Base-by-base conservation (phyloP, 2,888 invertebrate species). In the Mayetiola destructor region DNA sequence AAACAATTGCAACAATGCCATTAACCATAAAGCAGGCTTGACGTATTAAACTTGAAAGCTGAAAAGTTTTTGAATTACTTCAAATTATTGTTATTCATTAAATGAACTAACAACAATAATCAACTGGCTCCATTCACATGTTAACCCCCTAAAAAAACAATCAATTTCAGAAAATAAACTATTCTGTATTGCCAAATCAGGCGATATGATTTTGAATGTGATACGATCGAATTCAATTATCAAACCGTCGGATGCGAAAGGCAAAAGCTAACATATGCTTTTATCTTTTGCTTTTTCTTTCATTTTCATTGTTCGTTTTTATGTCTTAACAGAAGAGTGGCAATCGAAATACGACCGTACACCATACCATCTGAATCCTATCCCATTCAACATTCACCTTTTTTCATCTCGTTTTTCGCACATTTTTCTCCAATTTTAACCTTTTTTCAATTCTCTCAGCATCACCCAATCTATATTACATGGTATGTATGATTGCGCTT, bases 231-330 rank as follows among this genome's bases (percentile, higher is more conserved):
- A n/a, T 8, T 5, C 14, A 48, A 27, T 48, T 48, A 48, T 48
- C 27, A n/a, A n/a, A 27, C 27, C 27, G 27, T 48, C 16, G 27
- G 42, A 40, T 5, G 23, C 48, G 16, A 48, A 48, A 40, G 18
- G 23, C 48, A 27, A 48, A 48, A 48, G 48, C 27, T n/a, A 48
- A 16, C 27, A 27, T 48, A 48, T 48, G 48, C 48, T 27, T 27
- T 8, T 27, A 48, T 5, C 48, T n/a, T 32, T n/a, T n/a, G n/a
- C 6, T 32, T 32, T 9, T 32, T 10, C 6, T 9, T 32, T 32
- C 10, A 32, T 32, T 9, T 32, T 32, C 6, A 32, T 32, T 32
- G 10, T 6, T 32, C 32, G 32, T n/a, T n/a, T n/a, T n/a, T n/a
- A n/a, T n/a, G n/a, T n/a, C n/a, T n/a, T n/a, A n/a, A n/a, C n/a